These are phyloP conservation scores for Lithophane socia DNA, from an alignment of 2,888 invertebrate species.

Conservation along the genomic window DNA sequence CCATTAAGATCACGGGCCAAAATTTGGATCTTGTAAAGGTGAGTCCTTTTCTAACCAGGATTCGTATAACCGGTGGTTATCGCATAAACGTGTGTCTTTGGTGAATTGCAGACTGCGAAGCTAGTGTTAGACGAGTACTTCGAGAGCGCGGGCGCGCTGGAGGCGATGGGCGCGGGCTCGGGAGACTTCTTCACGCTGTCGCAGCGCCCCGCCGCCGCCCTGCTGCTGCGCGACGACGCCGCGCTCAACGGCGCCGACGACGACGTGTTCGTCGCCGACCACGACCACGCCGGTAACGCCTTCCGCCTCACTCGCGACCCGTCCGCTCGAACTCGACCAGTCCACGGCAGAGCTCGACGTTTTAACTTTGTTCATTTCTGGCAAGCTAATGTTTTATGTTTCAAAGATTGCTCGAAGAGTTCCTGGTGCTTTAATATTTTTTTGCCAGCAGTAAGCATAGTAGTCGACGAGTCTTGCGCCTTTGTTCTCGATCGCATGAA, in stretches of 20 bases:
- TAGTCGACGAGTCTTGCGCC: conserved; percentile 10
- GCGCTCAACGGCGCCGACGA: conserved; percentile 86
- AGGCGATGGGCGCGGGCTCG: conserved; percentile 87
- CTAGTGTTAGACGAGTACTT: conserved; percentile 97
- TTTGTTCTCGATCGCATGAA: conserved; percentile 40
- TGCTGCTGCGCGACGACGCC: conserved; percentile 85
- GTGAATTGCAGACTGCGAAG: conserved; percentile 93
- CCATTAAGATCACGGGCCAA: conserved; percentile 96
- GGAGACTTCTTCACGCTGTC: conserved; percentile 90
- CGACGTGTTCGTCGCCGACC: conserved; percentile 82
- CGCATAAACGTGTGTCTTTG: not conserved
- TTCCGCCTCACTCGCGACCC: no score
- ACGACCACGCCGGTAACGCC: conserved; percentile 46
- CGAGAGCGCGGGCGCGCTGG: conserved; percentile 87
- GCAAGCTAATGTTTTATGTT: not conserved
- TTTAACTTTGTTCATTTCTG: conserved; percentile 35
- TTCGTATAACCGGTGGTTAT: not conserved
- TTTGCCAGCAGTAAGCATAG: conserved; percentile 27
- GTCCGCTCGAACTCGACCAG: not conserved
- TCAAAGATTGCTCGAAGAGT: not conserved
- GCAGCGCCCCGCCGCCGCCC: conserved; percentile 88
- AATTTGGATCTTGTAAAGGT: conserved; percentile 96
- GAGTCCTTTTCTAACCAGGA: conserved; percentile 26
- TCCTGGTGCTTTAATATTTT: not conserved
- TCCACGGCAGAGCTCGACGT: not conserved